A percentile compares a stretch with the other conserved stretches of the same genome.
These are phyloP conservation scores for Chloroclysta siterata DNA, from an alignment of 2,888 invertebrate species.

Conservation along the genomic window DNA sequence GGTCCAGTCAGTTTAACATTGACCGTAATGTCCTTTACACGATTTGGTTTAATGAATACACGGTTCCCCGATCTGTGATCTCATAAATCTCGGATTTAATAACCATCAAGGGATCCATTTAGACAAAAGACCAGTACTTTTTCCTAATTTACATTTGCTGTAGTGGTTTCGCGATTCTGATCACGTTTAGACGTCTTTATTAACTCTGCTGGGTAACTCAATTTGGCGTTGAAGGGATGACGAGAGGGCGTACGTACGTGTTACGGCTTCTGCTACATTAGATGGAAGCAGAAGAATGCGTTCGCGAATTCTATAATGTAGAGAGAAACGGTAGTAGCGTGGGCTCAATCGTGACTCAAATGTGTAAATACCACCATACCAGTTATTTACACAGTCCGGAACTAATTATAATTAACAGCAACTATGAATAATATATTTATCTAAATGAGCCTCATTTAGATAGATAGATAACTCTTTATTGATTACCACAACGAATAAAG, in stretches of 20 bases:
- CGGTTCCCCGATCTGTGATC: constrained; percentile 46
- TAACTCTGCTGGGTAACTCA: constrained; percentile 78
- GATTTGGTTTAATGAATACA: background rate
- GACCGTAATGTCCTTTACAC: background rate
- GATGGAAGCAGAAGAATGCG: constrained; percentile 46
- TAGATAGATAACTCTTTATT: too few relatives aligned
- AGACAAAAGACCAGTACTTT: constrained; percentile 44
- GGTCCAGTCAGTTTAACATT: background rate
- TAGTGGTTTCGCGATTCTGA: constrained; percentile 58
- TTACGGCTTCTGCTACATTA: constrained; percentile 61
- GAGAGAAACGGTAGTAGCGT: constrained; percentile 21
- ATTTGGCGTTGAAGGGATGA: constrained; percentile 76
- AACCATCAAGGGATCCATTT: constrained; percentile 58
- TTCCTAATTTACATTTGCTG: constrained; percentile 59
- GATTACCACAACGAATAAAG: too few relatives aligned
- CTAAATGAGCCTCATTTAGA: too few relatives aligned
- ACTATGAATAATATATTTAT: too few relatives aligned
- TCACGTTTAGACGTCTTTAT: constrained; percentile 73
- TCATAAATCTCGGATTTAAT: constrained; percentile 60
- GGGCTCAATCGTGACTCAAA: background rate
- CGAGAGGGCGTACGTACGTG: constrained; percentile 70
- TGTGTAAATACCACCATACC: background rate
- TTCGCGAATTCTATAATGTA: constrained; percentile 50
- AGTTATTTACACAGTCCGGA: too few relatives aligned
- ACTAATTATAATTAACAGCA: too few relatives aligned